phyloP scores from a whole-genome alignment of 2,113 vertebrate species.

The Lagopus leucura region DNA sequence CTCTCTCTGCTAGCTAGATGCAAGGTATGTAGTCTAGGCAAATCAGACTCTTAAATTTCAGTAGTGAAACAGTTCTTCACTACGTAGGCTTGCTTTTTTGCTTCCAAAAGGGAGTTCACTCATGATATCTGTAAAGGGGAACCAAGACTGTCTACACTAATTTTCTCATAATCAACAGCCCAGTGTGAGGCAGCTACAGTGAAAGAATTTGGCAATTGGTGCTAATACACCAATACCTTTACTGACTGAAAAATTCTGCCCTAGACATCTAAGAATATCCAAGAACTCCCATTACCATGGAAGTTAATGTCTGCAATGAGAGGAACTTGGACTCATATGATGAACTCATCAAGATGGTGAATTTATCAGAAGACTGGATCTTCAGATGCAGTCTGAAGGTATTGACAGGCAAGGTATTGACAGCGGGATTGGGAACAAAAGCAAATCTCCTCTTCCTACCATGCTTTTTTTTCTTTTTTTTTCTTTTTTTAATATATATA shows the following conservation, averaged over 20 bases:
- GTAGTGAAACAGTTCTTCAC: neutral
- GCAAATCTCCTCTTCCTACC: neutral
- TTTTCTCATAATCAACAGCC: neutral
- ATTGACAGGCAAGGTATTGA: neutral
- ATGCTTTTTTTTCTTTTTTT: neutral
- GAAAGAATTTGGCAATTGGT: neutral
- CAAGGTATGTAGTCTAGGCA: neutral
- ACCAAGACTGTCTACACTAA: neutral
- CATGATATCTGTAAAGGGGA: neutral
- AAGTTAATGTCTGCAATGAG: neutral
- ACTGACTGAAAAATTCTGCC: neutral
- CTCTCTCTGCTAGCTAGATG: neutral
- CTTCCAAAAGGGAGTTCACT: neutral
- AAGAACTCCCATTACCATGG: neutral
- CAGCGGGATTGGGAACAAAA: accelerated
- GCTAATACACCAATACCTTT: neutral
- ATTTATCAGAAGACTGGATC: neutral
- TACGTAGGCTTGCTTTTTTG: neutral
- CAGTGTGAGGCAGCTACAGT: neutral
- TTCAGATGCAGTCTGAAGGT: neutral
- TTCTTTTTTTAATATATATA: neutral
- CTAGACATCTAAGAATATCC: neutral
- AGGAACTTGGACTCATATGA: neutral
- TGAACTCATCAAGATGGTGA: neutral
- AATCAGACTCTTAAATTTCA: neutral